Evolutionary conservation across 1,140 invertebrate species (phyloP).

Genomic region (Temnothorax longispinosus): DNA sequence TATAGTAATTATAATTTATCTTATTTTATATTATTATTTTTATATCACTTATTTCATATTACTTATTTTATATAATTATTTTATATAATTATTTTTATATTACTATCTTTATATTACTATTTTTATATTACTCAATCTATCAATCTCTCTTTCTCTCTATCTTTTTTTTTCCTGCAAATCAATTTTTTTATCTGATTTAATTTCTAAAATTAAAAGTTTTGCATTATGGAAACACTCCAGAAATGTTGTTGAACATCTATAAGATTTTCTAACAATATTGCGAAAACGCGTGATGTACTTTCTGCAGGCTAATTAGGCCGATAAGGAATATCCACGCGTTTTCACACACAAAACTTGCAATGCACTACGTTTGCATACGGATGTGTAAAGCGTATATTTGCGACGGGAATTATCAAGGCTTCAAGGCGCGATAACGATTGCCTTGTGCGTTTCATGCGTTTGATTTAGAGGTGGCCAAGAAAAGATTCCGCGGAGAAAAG

Average conservation of each 20-base stretch:
- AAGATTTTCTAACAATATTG: not conserved
- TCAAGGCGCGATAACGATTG: conserved; percentile 9
- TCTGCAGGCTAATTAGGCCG: not conserved
- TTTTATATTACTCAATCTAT: not conserved
- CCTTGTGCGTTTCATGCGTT: not conserved
- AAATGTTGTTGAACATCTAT: not conserved
- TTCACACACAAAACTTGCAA: conserved; percentile 1
- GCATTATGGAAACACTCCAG: not conserved
- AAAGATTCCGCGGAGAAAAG: not conserved
- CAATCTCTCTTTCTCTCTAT: not conserved
- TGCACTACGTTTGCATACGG: not conserved
- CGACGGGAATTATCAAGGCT: not conserved
- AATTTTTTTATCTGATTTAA: not conserved
- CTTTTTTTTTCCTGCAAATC: not conserved
- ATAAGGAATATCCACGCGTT: not conserved
- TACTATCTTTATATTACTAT: conserved; percentile 8
- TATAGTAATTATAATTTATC: not conserved
- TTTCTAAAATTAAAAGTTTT: not conserved
- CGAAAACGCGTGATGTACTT: not conserved
- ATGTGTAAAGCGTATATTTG: not conserved
- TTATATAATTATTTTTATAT: not conserved
- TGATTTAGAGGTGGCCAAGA: not conserved
- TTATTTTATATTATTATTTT: conserved; percentile 4
- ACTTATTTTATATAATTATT: not conserved
- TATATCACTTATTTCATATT: conserved; percentile 7